phyloP scores from a whole-genome alignment of 2,888 invertebrate species.

The Yponomeuta sedellus region DNA sequence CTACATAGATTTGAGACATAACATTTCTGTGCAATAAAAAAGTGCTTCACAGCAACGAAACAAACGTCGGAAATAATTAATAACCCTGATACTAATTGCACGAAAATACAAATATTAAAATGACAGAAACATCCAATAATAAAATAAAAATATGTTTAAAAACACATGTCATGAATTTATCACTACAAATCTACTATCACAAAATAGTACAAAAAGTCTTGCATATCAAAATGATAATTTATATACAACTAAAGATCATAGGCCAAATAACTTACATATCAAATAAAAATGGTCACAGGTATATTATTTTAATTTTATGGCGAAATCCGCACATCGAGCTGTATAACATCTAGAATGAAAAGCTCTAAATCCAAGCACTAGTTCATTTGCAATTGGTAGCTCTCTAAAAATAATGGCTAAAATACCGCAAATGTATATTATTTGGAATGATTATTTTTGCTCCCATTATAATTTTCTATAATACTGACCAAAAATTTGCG shows the following conservation, averaged over 20 bases:
- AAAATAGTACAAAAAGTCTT: conserved; percentile 14
- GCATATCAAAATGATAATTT: conserved; percentile 6
- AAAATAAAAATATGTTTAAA: conserved; percentile 8
- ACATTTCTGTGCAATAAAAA: conserved; percentile 15
- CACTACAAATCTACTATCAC: conserved; percentile 25
- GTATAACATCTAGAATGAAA: conserved; percentile 1
- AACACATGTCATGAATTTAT: conserved; percentile 32
- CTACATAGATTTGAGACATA: conserved; percentile 3
- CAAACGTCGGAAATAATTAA: conserved; percentile 39
- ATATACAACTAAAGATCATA: conserved; percentile 16
- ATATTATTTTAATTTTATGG: neutral
- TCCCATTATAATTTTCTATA: conserved; percentile 24
- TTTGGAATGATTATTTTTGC: conserved; percentile 35
- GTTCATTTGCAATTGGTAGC: neutral
- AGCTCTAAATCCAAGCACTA: neutral
- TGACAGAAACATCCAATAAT: conserved; percentile 25
- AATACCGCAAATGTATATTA: conserved; percentile 3
- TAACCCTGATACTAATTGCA: conserved; percentile 29
- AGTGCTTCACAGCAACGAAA: conserved; percentile 12
- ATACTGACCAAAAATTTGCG: conserved; percentile 13
- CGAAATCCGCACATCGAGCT: neutral
- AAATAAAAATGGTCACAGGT: neutral
- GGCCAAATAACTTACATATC: conserved; percentile 5
- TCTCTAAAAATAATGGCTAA: neutral
- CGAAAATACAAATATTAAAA: conserved; percentile 27